A percentile compares a stretch with the other conserved stretches of the same genome.
Conservation (phyloP, 2,797 vertebrate species). For the Hoplostethus mediterraneus region DNA sequence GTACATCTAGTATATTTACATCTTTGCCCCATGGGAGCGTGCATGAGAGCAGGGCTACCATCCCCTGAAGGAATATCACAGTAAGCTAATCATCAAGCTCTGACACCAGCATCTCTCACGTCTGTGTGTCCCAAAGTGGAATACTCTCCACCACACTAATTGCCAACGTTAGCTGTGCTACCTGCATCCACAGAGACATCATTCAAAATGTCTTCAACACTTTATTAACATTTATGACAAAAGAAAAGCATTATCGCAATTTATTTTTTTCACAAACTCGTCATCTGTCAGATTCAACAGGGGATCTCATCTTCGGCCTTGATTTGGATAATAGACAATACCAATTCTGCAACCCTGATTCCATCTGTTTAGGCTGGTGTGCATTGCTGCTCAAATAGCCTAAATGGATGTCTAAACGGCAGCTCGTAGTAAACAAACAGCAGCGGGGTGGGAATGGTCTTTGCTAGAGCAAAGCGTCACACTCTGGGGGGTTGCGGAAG, state of each 20-base stretch:
- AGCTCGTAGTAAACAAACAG: constrained; percentile 82
- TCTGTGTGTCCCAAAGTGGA: constrained; percentile 65
- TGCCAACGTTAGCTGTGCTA: constrained; percentile 62
- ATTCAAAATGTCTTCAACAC: constrained; percentile 46
- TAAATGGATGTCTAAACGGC: constrained; percentile 80
- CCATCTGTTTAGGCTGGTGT: constrained; percentile 76
- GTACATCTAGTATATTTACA: constrained; percentile 83
- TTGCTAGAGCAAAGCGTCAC: constrained; percentile 67
- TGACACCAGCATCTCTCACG: constrained; percentile 71
- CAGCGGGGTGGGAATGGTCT: constrained; percentile 81
- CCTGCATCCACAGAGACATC: constrained; percentile 74
- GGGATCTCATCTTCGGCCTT: constrained; percentile 50
- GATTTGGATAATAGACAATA: constrained; percentile 68
- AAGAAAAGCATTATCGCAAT: constrained; percentile 39
- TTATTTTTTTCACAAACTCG: constrained; percentile 31
- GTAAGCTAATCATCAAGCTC: constrained; percentile 76
- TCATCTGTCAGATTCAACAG: constrained; percentile 49
- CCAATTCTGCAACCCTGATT: constrained; percentile 67
- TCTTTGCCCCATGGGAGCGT: constrained; percentile 76
- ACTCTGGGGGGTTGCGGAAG: constrained; percentile 79
- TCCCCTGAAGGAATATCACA: constrained; percentile 75
- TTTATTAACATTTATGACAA: constrained; percentile 68
- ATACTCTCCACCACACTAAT: constrained; percentile 67
- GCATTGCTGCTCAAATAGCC: constrained; percentile 79
- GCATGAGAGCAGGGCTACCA: constrained; percentile 60